phyloP scores from a whole-genome alignment of 2,888 invertebrate species.

The Erebia palarica region DNA sequence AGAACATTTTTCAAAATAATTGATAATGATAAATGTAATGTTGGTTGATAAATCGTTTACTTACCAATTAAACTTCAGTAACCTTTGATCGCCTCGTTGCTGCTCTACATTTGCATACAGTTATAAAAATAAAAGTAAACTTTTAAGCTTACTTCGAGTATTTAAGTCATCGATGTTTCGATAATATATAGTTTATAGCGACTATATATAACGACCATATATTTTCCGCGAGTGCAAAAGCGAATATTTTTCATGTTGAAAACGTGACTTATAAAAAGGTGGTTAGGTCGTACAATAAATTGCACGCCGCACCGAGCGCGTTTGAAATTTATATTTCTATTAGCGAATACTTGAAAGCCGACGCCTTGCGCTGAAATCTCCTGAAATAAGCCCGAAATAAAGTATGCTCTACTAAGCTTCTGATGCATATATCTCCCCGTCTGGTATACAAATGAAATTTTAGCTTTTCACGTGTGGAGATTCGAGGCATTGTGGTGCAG shows the following conservation, averaged over 20 bases:
- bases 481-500: background rate
- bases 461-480: background rate
- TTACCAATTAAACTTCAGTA: no score
- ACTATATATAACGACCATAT: conserved; percentile 3
- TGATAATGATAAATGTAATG: no score
- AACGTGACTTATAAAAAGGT: conserved; percentile 71
- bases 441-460: background rate
- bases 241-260: conserved; percentile 61
- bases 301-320: conserved; percentile 50
- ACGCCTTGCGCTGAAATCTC: conserved; percentile 20
- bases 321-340: conserved; percentile 74
- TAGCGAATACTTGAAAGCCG: conserved; percentile 43
- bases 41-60: no score
- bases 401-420: background rate
- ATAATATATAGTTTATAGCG: background rate
- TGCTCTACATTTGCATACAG: background rate
- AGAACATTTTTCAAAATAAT: no score
- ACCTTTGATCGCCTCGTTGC: no score
- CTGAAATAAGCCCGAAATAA: conserved; percentile 11
- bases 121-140: background rate
- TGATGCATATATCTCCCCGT: conserved; percentile 3
- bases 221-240: conserved; percentile 33
- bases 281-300: conserved; percentile 64
- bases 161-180: background rate
- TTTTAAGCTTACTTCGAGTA: no score